Evolutionary conservation across 2,888 invertebrate species (phyloP).

Genomic region (Stegana nigrithorax): DNA sequence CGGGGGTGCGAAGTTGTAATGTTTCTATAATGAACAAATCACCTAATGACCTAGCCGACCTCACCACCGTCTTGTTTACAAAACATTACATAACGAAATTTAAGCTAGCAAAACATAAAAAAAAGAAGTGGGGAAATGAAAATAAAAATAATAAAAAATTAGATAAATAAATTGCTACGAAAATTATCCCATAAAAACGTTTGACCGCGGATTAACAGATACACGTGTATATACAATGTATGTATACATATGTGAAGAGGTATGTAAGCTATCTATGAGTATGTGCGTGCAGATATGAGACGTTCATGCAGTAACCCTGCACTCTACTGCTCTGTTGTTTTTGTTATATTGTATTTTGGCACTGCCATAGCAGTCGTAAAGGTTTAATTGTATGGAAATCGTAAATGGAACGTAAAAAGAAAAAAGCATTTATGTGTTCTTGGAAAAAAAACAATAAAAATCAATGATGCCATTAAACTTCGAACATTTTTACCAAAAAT

Average conservation of each 20-base stretch:
- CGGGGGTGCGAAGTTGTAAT: neutral
- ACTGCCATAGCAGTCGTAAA: slow-evolving; percentile 45
- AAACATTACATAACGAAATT: slow-evolving; percentile 58
- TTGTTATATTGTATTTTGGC: too few relatives aligned
- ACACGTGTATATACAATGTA: slow-evolving; percentile 22
- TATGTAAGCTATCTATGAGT: slow-evolving; percentile 33
- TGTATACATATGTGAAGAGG: slow-evolving; percentile 16
- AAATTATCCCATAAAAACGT: slow-evolving; percentile 49
- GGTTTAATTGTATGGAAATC: slow-evolving; percentile 61
- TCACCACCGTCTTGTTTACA: slow-evolving; percentile 33
- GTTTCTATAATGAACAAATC: slow-evolving; percentile 39
- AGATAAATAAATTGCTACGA: slow-evolving; percentile 39
- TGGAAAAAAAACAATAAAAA: slow-evolving; percentile 31
- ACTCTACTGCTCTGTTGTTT: too few relatives aligned
- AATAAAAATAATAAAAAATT: slow-evolving; percentile 14
- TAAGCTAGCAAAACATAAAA: slow-evolving; percentile 42
- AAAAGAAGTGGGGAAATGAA: too few relatives aligned
- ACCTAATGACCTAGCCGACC: slow-evolving; percentile 50
- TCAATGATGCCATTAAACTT: neutral
- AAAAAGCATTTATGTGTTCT: slow-evolving; percentile 25
- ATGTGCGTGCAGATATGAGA: slow-evolving; percentile 3
- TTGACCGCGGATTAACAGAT: slow-evolving; percentile 48
- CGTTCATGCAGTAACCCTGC: too few relatives aligned
- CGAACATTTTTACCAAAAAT: slow-evolving; percentile 6
- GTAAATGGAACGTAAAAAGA: slow-evolving; percentile 54